Evolutionary conservation across 2,888 invertebrate genomes (phyloP), one percentile per base, ranked within the genome.

Genomic region (Lepetodrilus schrolli): DNA sequence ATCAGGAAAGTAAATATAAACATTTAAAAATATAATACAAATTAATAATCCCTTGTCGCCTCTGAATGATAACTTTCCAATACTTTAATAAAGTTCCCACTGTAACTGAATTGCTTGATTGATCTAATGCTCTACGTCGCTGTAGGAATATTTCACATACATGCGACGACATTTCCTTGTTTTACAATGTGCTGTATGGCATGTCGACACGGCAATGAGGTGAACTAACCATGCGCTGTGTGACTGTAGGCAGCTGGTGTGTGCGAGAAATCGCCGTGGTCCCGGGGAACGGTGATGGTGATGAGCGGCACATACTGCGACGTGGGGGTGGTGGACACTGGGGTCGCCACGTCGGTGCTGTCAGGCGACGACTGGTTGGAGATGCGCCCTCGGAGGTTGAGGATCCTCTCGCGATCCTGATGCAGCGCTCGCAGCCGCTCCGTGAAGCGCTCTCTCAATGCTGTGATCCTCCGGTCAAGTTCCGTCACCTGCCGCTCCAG

Each of bases 391-490:
- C 82, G 70, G 65, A 81, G 48, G 69, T 48, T 75, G 21, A 76
- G 75, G 23, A 78, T 79, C 13, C 81, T 47, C 8, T 75, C 74
- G 23, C 82, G 72, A 66, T 82, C 81, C 37, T 77, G 78, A 23
- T 83, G 79, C 38, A 86, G 65, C 5, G 79, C 78, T 36, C 78
- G 73, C 17, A 85, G 66, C 70, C 83, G 81, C 21, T 82, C 78
- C 65, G 82, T 83, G 72, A 85, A 86, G 38, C 79, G 83, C 38
- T 84, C 83, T 21, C 84, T 73, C 68, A 86, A 74, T 4, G 79
- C 80, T 21, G 77, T 82, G n/a, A 86, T 84, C 50, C 86, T 74
- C 1, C 81, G 74, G 74, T 84, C 83, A 10, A 86, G 74, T 71
- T 83, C 84, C 30, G 79, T 80, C 78, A 86, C 84, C 78, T 86